phyloP scores from a whole-genome alignment of 2,888 invertebrate species.

The Linnaemya vulpina region DNA sequence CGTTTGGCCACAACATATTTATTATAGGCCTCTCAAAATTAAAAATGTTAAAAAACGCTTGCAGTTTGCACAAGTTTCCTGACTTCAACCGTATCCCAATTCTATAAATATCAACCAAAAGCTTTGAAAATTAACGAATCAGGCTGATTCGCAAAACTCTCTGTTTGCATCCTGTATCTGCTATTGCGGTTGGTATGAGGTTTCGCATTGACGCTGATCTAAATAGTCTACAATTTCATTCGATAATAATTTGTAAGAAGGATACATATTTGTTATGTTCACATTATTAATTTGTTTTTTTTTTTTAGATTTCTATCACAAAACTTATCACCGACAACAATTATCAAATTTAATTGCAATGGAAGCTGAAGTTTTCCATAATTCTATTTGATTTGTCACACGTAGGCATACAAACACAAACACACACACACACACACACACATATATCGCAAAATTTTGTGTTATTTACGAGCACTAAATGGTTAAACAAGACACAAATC shows the following conservation, averaged over 20 bases:
- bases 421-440: background rate
- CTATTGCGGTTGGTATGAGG: no score
- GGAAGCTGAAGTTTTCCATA: constrained; percentile 23
- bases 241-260: background rate
- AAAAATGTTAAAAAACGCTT: no score
- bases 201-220: no score
- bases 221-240: no score
- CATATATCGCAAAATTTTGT: background rate
- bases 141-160: no score
- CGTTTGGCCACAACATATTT: no score
- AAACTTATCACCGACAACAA: background rate
- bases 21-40: no score
- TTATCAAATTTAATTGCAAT: constrained; percentile 27
- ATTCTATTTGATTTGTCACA: constrained; percentile 40
- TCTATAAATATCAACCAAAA: no score
- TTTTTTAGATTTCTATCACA: background rate
- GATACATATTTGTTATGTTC: background rate
- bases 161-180: no score
- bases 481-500: constrained; percentile 34
- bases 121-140: no score
- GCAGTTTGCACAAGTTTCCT: no score
- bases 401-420: background rate
- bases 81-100: no score
- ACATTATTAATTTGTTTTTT: background rate
- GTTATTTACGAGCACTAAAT: constrained; percentile 14